Base-by-base conservation (phyloP, 35 echinoderm and acorn worm genomes). In the Eucidaris tribuloides region DNA sequence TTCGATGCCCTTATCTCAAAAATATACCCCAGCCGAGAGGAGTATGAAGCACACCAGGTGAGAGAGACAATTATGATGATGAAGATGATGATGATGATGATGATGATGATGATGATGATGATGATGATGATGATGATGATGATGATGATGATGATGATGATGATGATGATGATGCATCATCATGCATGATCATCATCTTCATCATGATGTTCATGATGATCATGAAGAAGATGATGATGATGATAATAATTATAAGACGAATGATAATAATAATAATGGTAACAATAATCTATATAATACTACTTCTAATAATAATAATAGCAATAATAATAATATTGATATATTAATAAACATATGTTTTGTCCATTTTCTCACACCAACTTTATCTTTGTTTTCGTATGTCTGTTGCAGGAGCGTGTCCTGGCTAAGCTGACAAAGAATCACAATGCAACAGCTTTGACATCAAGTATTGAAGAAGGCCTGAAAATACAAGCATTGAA, bases 41-140 rank as follows among this genome's bases (percentile, higher is more conserved):
- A 99, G 77, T 99, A 99, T 70, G 96, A 99, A 61, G 96, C 96
- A 32, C 96, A 99, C 34, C 96, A 99, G 91, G 93, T 96, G 88
- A 33, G 42, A 42, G 6, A 37, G 42, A 28, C 5, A 52, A 52
- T 11, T 52, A 52, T 11, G n/a, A 11, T 11, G n/a, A 52, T 52
- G n/a, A 52, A 52, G 9, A 52, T 11, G n/a, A 11, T 11, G n/a
- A 52, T 52, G n/a, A n/a, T n/a, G n/a, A n/a, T n/a, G n/a, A n/a
- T 52, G 48, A 52, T 52, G 48, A 9, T 9, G n/a, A 9, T 11
- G 48, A 9, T 52, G 9, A 52, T 9, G n/a, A 11, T 11, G 9
- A 52, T n/a, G n/a, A 11, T 52, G 9, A 52, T 9, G 48, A n/a
- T n/a, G 9, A 52, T n/a, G 9, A n/a, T 52, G n/a, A 52, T 11